A percentile compares a stretch with the other conserved stretches of the same genome.
These are phyloP conservation scores for Macaria liturata DNA, from an alignment of 2,888 invertebrate species.

Conservation along the genomic window DNA sequence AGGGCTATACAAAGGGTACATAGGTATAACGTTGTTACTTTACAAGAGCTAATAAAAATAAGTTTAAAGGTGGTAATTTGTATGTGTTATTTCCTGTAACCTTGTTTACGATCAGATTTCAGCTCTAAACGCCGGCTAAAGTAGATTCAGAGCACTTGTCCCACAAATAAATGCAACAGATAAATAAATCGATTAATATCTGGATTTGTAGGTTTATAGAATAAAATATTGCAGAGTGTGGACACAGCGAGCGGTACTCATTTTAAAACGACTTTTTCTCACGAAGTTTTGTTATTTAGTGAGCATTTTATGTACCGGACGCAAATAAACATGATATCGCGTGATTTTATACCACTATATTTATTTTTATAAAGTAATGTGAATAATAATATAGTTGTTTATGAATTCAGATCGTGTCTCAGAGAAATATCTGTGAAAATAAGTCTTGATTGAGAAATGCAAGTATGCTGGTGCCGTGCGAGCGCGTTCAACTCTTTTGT, in stretches of 20 bases:
- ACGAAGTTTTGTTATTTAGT: slow-evolving; percentile 15
- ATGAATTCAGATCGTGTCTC: too few species aligned
- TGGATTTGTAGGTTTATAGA: slow-evolving; percentile 19
- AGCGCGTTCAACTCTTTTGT: slow-evolving; percentile 27
- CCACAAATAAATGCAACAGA: background rate
- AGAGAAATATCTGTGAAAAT: slow-evolving; percentile 1
- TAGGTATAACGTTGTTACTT: too few species aligned
- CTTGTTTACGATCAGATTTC: too few species aligned
- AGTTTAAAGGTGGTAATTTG: too few species aligned
- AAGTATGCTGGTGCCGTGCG: slow-evolving; percentile 1
- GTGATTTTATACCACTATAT: slow-evolving; percentile 1
- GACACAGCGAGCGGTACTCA: background rate
- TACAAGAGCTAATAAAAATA: too few species aligned
- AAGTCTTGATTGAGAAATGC: slow-evolving; percentile 1
- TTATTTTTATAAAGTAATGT: background rate
- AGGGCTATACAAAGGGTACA: too few species aligned
- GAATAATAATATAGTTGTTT: too few species aligned
- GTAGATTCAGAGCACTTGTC: too few species aligned
- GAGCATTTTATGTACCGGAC: background rate
- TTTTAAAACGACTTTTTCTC: slow-evolving; percentile 8
- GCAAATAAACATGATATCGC: slow-evolving; percentile 1
- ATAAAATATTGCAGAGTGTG: slow-evolving; percentile 10
- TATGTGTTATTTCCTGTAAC: too few species aligned
- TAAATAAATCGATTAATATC: background rate
- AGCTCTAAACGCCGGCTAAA: too few species aligned